Evolutionary conservation across 2,113 vertebrate genomes (phyloP).

Genomic region (Salvelinus sp.): DNA sequence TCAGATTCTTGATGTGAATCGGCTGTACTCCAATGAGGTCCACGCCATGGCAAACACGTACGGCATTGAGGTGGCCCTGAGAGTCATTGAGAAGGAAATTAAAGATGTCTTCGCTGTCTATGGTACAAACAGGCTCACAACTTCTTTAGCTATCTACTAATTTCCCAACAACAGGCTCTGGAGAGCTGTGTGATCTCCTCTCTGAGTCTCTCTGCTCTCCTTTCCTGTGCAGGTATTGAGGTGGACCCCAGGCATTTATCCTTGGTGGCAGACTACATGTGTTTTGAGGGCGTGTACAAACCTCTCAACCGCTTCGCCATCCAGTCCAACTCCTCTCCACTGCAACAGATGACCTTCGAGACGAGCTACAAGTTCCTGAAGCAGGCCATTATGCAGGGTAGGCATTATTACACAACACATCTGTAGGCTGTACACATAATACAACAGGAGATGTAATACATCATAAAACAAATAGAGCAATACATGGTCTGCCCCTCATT

Average conservation of each 20-base stretch:
- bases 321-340: constrained; percentile 88
- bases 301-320: constrained; percentile 89
- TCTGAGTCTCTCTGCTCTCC: background rate
- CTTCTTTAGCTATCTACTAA: background rate
- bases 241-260: constrained; percentile 95
- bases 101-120: constrained; percentile 98
- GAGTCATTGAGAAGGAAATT: constrained; percentile 95
- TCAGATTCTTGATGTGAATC: constrained; percentile 86
- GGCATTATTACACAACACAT: background rate
- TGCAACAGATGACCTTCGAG: constrained; percentile 99
- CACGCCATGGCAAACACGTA: constrained; percentile 92
- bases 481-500: too few species aligned
- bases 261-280: constrained; percentile 98
- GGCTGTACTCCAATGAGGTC: constrained; percentile 92
- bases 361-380: constrained; percentile 96
- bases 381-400: constrained; percentile 88
- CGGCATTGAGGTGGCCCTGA: constrained; percentile 90
- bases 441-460: too few species aligned
- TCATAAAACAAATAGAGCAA: too few species aligned
- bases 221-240: constrained; percentile 80
- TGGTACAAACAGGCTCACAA: constrained; percentile 68
- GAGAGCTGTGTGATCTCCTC: background rate
- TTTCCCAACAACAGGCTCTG: background rate
- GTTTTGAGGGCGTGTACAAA: constrained; percentile 92
- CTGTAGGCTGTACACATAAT: background rate